Conservation (phyloP, 2,797 vertebrate genomes). For the Smutsia temminckii region DNA sequence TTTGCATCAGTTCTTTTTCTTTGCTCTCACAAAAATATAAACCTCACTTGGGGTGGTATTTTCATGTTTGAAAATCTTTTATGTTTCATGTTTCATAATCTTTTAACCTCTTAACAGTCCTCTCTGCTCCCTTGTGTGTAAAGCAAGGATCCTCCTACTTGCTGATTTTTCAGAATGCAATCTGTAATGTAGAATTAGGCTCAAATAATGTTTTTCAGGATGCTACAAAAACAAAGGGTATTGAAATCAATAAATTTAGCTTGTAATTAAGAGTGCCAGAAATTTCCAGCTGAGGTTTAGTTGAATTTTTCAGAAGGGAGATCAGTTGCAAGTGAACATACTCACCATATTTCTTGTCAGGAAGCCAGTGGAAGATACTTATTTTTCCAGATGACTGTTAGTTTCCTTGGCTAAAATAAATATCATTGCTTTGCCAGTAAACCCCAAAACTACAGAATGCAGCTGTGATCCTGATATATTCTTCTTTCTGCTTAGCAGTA, state of each 20-base stretch:
- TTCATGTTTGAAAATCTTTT: not conserved
- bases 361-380: not conserved
- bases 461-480: not conserved
- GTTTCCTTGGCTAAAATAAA: conserved; percentile 56
- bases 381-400: conserved; percentile 30
- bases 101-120: not conserved
- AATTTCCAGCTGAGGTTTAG: not conserved
- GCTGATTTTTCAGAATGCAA: not conserved
- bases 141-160: not conserved
- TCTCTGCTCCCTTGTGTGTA: not conserved
- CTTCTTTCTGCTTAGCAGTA: conserved; percentile 2
- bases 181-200: not conserved
- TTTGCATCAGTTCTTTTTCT: not conserved
- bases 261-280: not conserved
- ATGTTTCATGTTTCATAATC: not conserved
- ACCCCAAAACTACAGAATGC: not conserved
- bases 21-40: not conserved
- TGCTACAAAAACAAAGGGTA: not conserved
- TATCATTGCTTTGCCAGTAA: not conserved
- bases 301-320: conserved; percentile 31
- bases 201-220: not conserved
- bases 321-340: not conserved
- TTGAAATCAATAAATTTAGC: not conserved
- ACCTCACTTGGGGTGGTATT: not conserved
- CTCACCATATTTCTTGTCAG: not conserved